These are phyloP conservation scores for Pyrochroa serraticornis DNA, from an alignment of 2,888 invertebrate genomes.

Conservation along the genomic window DNA sequence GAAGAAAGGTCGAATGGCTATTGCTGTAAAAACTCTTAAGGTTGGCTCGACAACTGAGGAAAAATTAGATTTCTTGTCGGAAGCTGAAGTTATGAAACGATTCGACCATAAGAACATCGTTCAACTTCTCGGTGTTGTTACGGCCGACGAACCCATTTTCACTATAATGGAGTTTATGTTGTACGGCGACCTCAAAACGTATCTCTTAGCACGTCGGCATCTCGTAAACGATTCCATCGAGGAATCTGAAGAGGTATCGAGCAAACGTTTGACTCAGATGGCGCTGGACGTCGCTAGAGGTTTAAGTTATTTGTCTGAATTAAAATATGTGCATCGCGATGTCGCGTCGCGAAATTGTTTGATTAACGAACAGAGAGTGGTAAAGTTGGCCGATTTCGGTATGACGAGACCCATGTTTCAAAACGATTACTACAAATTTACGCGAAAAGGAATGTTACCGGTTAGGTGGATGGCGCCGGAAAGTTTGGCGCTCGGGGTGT, in stretches of 20 bases:
- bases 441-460: constrained; percentile 64
- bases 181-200: constrained; percentile 91
- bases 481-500: constrained; percentile 79
- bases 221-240: constrained; percentile 71
- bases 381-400: constrained; percentile 91
- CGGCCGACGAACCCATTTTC: constrained; percentile 85
- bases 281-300: constrained; percentile 88
- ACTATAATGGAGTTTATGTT: constrained; percentile 95
- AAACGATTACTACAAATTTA: constrained; percentile 88
- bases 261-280: constrained; percentile 81
- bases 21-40: constrained; percentile 89
- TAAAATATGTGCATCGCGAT: constrained; percentile 90
- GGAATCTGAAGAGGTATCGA: constrained; percentile 78
- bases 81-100: constrained; percentile 93
- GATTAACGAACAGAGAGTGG: constrained; percentile 68
- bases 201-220: constrained; percentile 82
- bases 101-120: constrained; percentile 91
- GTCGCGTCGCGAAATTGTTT: constrained; percentile 77
- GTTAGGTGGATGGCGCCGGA: constrained; percentile 89
- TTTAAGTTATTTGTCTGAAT: constrained; percentile 80
- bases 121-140: constrained; percentile 82
- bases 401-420: constrained; percentile 90
- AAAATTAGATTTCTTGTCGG: constrained; percentile 88
- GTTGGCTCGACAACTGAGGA: constrained; percentile 82
- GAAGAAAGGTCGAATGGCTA: constrained; percentile 77